Evolutionary conservation across 2,797 vertebrate species (phyloP), one percentile per base, ranked within the genome.

Genomic region (Anabacerthia variegaticeps): DNA sequence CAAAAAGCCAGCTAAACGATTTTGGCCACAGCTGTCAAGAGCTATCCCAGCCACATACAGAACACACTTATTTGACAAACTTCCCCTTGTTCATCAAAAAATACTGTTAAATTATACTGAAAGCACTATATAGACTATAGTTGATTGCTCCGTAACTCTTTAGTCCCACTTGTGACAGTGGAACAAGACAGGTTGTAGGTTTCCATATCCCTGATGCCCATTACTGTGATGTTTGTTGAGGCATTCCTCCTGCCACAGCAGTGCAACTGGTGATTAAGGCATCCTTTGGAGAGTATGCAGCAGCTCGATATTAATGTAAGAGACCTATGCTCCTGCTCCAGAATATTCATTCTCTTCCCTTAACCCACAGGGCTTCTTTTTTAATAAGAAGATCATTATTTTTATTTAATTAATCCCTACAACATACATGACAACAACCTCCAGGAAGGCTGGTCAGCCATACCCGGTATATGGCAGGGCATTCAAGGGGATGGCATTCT

Each of bases 241-340:
- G 46, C 55, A 54, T 80, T 90, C 48, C 83, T 91, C 79, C 62
- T 46, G 73, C 58, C 66, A 92, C 54, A 67, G 69, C 65, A 94
- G 68, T 39, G 23, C 79, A 91, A 55, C 58, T 68, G 55, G 85
- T 62, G 66, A 92, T 88, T 88, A 90, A 77, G 39, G 66, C 48
- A 90, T 59, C 74, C 77, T 93, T 79, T 68, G 58, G 36, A 78
- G 26, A 80, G 26, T 2, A 84, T 23, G 59, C 67, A 73, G 76
- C 73, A 95, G 76, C 46, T 81, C 4, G 0, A 84, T 83, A 93
- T 44, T 62, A 88, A 77, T 4, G 54, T 24, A 48, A 75, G 13
- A 86, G 30, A 72, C 27, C 48, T 62, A 52, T 3, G 6, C 39
- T 83, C 51, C 58, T 63, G 69, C 52, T 59, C 73, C 51, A 92